phyloP scores from a whole-genome alignment of 2,797 vertebrate genomes.

The Dipus sagitta region DNA sequence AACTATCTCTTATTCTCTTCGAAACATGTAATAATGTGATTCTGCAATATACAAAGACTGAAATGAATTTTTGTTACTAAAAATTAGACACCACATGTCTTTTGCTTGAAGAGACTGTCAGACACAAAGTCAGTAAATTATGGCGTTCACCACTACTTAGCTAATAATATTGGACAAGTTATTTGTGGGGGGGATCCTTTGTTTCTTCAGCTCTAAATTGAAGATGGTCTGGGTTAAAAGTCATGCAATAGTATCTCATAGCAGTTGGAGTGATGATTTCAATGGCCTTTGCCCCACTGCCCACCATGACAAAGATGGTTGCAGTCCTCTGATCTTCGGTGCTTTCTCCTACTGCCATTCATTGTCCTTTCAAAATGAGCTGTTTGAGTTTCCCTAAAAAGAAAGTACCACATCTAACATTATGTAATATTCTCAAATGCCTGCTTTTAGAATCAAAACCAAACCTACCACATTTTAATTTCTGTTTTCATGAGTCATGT shows the following conservation, averaged over 20 bases:
- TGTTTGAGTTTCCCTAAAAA: not conserved
- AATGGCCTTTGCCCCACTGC: not conserved
- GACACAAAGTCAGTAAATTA: not conserved
- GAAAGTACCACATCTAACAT: conserved; percentile 14
- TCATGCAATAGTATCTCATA: not conserved
- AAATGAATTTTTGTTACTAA: conserved; percentile 33
- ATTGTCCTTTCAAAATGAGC: not conserved
- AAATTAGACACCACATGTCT: not conserved
- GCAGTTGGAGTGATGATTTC: not conserved
- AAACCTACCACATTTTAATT: not conserved
- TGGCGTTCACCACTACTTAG: not conserved
- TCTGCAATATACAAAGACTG: not conserved
- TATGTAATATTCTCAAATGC: not conserved
- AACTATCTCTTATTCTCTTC: too few relatives aligned
- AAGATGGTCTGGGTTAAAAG: not conserved
- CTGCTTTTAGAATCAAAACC: conserved; percentile 2
- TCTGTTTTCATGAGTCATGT: conserved; percentile 7
- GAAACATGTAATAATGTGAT: not conserved
- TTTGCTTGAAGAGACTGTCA: not conserved
- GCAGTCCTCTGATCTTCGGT: not conserved
- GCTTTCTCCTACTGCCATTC: not conserved
- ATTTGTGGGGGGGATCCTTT: not conserved
- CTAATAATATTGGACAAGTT: not conserved
- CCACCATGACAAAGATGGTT: not conserved
- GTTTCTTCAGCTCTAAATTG: conserved; percentile 5